Conservation (phyloP, 2,797 vertebrate species). For the Eptatretus atami region DNA sequence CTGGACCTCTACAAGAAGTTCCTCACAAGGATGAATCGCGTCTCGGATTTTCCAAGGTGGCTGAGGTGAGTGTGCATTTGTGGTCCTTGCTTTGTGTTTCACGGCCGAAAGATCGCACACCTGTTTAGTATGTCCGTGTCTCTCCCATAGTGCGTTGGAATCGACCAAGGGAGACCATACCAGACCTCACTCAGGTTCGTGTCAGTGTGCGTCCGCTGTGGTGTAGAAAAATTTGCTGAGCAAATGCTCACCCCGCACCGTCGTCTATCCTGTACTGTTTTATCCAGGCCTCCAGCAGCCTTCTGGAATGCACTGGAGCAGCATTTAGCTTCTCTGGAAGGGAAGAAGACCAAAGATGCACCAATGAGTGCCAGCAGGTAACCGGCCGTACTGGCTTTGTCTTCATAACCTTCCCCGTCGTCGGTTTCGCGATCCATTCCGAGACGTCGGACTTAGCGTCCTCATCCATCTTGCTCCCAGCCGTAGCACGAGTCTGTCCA, state of each 20-base stretch:
- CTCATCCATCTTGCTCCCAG: not conserved
- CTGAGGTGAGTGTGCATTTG: slow-evolving; percentile 29
- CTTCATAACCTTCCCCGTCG: not conserved
- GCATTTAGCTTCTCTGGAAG: slow-evolving; percentile 68
- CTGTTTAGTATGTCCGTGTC: slow-evolving; percentile 18
- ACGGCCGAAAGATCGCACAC: too few relatives aligned
- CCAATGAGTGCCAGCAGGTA: slow-evolving; percentile 43
- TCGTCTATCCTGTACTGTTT: not conserved
- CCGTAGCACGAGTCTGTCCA: slow-evolving; percentile 24
- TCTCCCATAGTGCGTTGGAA: slow-evolving; percentile 80
- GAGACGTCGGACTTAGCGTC: too few relatives aligned
- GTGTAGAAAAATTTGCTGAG: not conserved
- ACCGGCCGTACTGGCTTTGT: slow-evolving; percentile 8
- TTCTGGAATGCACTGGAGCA: slow-evolving; percentile 70
- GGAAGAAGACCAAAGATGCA: slow-evolving; percentile 53
- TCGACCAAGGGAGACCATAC: slow-evolving; percentile 83
- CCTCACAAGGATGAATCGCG: slow-evolving; percentile 52
- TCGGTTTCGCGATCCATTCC: not conserved
- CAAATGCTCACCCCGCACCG: not conserved
- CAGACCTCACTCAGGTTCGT: slow-evolving; percentile 83
- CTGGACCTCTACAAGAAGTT: slow-evolving; percentile 89
- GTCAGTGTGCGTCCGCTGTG: slow-evolving; percentile 17
- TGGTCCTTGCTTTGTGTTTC: too few relatives aligned
- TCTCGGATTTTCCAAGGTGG: slow-evolving; percentile 64
- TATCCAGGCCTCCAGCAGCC: slow-evolving; percentile 47